Conservation (phyloP, 1,140 invertebrate species). For the Drosophila grimshawi region DNA sequence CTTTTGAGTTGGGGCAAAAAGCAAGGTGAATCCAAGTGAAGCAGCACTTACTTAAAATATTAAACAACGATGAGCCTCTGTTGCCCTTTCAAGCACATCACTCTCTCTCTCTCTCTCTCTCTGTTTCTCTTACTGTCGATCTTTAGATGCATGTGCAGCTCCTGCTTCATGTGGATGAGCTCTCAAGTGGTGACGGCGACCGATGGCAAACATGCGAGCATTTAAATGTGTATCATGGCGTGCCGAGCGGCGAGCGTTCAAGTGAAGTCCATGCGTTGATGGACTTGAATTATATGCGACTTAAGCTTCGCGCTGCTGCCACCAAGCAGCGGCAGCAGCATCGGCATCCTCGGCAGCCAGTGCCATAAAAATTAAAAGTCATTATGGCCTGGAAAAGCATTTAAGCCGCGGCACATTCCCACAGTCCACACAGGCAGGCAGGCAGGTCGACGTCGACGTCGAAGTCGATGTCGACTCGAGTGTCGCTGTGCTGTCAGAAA, state of each 20-base stretch:
- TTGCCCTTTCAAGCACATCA: slow-evolving; percentile 60
- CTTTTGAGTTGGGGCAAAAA: background rate
- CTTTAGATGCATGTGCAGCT: slow-evolving; percentile 50
- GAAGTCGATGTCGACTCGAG: slow-evolving; percentile 59
- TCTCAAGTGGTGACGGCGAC: slow-evolving; percentile 67
- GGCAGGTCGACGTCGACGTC: slow-evolving; percentile 46
- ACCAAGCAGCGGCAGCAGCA: slow-evolving; percentile 37
- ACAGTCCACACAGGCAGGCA: slow-evolving; percentile 48
- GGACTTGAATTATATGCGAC: slow-evolving; percentile 83
- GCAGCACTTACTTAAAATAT: slow-evolving; percentile 81
- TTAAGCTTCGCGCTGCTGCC: slow-evolving; percentile 72
- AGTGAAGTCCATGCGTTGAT: slow-evolving; percentile 83
- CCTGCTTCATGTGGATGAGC: slow-evolving; percentile 43
- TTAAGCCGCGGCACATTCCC: slow-evolving; percentile 78
- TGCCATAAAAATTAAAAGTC: slow-evolving; percentile 84
- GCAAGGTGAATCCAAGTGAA: slow-evolving; percentile 46
- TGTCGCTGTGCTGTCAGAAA: slow-evolving; percentile 81
- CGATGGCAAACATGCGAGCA: slow-evolving; percentile 61
- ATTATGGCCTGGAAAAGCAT: slow-evolving; percentile 82
- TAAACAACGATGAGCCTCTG: slow-evolving; percentile 74
- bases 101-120: slow-evolving; percentile 37
- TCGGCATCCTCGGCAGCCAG: slow-evolving; percentile 79
- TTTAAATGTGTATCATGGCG: slow-evolving; percentile 82
- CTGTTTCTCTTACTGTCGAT: slow-evolving; percentile 24
- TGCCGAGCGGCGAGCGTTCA: slow-evolving; percentile 52